phyloP scores from a whole-genome alignment of 2,888 invertebrate genomes.

The Geotrupes spiniger region DNA sequence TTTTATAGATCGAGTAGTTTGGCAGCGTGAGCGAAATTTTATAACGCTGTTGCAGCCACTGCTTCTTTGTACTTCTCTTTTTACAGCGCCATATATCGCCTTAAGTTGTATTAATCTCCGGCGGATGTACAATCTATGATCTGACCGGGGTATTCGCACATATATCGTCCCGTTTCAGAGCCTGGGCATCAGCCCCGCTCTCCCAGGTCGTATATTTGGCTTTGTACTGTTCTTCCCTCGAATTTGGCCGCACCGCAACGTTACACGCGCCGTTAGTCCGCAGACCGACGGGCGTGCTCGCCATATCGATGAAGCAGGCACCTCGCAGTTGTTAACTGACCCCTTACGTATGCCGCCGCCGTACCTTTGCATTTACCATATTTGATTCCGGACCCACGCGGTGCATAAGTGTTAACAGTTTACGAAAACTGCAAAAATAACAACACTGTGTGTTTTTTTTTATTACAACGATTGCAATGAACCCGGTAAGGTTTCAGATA shows the following conservation, averaged over 20 bases:
- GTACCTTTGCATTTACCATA: slow-evolving; percentile 26
- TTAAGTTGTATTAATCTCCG: slow-evolving; percentile 28
- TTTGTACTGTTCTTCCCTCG: slow-evolving; percentile 28
- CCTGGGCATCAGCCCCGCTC: slow-evolving; percentile 26
- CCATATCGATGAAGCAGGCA: slow-evolving; percentile 26
- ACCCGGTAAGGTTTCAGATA: too few relatives aligned
- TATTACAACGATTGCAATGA: too few relatives aligned
- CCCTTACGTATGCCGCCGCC: slow-evolving; percentile 27
- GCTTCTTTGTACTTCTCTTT: slow-evolving; percentile 8
- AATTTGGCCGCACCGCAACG: slow-evolving; percentile 36
- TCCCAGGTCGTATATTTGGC: slow-evolving; percentile 32
- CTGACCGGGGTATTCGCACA: slow-evolving; percentile 23
- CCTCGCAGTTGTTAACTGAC: slow-evolving; percentile 19
- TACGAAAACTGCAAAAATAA: too few relatives aligned
- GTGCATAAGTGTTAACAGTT: too few relatives aligned
- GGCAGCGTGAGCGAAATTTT: too few relatives aligned
- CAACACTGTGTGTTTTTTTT: too few relatives aligned
- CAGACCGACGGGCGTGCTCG: slow-evolving; percentile 36
- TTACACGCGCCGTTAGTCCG: slow-evolving; percentile 50
- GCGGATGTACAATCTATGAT: slow-evolving; percentile 27
- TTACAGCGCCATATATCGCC: slow-evolving; percentile 19
- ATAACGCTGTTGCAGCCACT: too few relatives aligned
- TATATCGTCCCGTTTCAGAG: slow-evolving; percentile 27
- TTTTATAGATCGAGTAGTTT: too few relatives aligned
- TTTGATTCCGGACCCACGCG: too few relatives aligned